Conservation (phyloP, 2,888 invertebrate genomes). For the Agapetus fuscipes region DNA sequence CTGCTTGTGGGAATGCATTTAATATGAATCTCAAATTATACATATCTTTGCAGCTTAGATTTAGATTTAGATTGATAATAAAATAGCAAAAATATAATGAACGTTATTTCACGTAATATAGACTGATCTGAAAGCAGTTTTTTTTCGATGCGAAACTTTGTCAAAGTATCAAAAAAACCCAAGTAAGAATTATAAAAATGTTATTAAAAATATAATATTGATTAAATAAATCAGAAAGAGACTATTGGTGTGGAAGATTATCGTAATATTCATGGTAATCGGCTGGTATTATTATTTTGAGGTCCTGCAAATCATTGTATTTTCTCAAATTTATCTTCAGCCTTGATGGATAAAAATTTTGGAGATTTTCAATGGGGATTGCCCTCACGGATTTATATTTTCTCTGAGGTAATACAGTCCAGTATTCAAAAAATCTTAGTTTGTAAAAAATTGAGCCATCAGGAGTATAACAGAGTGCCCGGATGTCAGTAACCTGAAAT, state of each 20-base stretch:
- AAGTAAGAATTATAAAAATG: too few relatives aligned
- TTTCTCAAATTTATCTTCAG: neutral
- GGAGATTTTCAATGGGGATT: neutral
- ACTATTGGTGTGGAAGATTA: conserved; percentile 1
- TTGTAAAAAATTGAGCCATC: conserved; percentile 13
- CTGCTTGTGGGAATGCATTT: too few relatives aligned
- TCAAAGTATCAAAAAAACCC: too few relatives aligned
- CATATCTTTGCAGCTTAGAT: too few relatives aligned
- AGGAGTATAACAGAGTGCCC: conserved; percentile 13
- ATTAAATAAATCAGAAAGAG: too few relatives aligned
- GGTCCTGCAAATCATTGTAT: conserved; percentile 1
- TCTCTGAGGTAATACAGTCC: conserved; percentile 16
- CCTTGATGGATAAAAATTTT: neutral
- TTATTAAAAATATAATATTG: too few relatives aligned
- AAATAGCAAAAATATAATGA: too few relatives aligned
- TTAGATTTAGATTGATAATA: too few relatives aligned
- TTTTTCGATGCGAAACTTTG: too few relatives aligned
- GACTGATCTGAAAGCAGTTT: too few relatives aligned
- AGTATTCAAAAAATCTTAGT: conserved; percentile 12
- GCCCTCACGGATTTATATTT: conserved; percentile 1
- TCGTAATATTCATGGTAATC: conserved; percentile 1
- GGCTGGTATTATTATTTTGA: neutral
- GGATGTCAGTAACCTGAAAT: conserved; percentile 15
- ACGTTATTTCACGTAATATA: too few relatives aligned
- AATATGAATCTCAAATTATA: too few relatives aligned